These are phyloP conservation scores for Diarsia dahlii DNA, from an alignment of 2,888 invertebrate genomes.

Conservation along the genomic window DNA sequence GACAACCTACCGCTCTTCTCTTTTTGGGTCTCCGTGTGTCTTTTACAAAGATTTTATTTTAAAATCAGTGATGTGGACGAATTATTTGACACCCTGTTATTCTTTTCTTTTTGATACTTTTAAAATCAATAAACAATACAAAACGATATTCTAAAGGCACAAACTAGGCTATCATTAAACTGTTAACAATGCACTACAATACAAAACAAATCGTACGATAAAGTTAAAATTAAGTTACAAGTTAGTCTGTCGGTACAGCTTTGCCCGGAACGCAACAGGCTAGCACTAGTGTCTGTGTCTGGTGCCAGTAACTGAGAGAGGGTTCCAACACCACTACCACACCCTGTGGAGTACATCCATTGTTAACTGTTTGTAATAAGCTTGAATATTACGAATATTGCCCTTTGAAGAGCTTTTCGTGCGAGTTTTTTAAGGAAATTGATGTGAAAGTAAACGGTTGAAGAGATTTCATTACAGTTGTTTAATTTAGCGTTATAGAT, in stretches of 20 bases:
- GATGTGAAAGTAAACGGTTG: not conserved
- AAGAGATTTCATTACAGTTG: not conserved
- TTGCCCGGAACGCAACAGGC: conserved; percentile 49
- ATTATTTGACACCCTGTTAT: no score
- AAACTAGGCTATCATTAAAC: not conserved
- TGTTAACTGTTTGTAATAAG: conserved; percentile 25
- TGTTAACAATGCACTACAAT: not conserved
- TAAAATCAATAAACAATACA: not conserved
- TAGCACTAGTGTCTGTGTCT: conserved; percentile 17
- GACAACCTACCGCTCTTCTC: no score
- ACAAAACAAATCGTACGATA: not conserved
- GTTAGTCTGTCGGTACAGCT: conserved; percentile 27
- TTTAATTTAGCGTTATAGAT: not conserved
- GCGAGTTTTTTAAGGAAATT: not conserved
- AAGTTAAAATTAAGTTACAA: conserved; percentile 24
- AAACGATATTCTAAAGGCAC: not conserved
- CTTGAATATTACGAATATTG: conserved; percentile 31
- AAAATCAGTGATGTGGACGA: not conserved
- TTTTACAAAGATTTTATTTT: not conserved
- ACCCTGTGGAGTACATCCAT: conserved; percentile 20
- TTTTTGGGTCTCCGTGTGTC: not conserved
- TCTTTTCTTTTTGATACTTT: no score
- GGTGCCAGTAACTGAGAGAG: conserved; percentile 16
- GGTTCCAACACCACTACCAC: not conserved
- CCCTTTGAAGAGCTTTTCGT: conserved; percentile 14